phyloP scores from a whole-genome alignment of 2,797 vertebrate genomes.

The Hydrolagus colliei region DNA sequence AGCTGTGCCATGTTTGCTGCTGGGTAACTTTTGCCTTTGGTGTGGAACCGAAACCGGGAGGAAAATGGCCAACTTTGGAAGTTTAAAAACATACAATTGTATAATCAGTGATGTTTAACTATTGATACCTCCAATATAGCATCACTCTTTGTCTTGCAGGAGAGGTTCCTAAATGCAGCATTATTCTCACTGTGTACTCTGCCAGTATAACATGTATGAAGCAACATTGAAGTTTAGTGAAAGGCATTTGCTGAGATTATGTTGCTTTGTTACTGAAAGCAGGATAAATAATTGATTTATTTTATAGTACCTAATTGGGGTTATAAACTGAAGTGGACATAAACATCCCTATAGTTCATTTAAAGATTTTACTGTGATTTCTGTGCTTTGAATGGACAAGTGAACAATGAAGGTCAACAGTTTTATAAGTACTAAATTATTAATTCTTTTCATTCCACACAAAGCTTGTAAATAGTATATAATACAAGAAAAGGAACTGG shows the following conservation, averaged over 20 bases:
- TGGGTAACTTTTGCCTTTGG: too few species aligned
- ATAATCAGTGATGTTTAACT: too few species aligned
- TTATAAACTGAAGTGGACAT: constrained; percentile 73
- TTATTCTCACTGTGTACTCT: constrained; percentile 44
- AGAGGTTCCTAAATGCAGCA: too few species aligned
- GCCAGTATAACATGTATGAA: constrained; percentile 67
- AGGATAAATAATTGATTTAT: constrained; percentile 81
- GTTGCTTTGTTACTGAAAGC: constrained; percentile 68
- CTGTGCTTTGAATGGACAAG: constrained; percentile 55
- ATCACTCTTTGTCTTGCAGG: too few species aligned
- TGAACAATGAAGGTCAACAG: constrained; percentile 59
- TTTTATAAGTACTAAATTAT: constrained; percentile 55
- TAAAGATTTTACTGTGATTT: constrained; percentile 51
- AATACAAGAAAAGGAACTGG: constrained; percentile 71
- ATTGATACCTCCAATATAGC: too few species aligned
- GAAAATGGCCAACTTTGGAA: too few species aligned
- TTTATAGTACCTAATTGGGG: constrained; percentile 69
- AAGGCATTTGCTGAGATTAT: constrained; percentile 62
- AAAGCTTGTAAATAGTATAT: constrained; percentile 69
- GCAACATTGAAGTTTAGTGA: constrained; percentile 48
- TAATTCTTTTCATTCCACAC: constrained; percentile 62
- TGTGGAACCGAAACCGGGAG: too few species aligned
- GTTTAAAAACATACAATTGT: too few species aligned
- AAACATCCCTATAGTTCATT: constrained; percentile 55
- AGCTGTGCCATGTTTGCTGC: too few species aligned